Base-by-base conservation (phyloP, 2,113 vertebrate genomes). In the Pelodiscus sinensis region DNA sequence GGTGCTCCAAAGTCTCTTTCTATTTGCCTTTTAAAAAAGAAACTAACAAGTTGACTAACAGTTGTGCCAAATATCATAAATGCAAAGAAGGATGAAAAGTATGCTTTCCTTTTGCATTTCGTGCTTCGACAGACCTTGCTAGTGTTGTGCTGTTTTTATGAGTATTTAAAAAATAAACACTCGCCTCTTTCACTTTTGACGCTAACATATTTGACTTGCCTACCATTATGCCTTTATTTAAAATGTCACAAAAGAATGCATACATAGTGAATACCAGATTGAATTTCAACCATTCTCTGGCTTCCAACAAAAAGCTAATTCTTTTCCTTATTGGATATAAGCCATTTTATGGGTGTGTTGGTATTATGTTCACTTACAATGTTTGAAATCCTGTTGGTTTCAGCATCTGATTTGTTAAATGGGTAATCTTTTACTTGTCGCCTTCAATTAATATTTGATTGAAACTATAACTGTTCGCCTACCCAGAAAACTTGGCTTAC, bases 341-440 rank as follows among this genome's bases (percentile, higher is more conserved):
- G 91, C 95, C 29, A 93, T 85, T 96, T 94, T 4, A 88, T 95
- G 86, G 86, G 85, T 89, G 77, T 84, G 77, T 90, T 93, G 92
- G 87, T 87, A 90, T 84, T 93, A 85, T 88, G 55, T 12, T 92
- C 2, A 79, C 58, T 77, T 80, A n/a, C n/a, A 14, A 12, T 84
- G 27, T 62, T 94, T 54, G 4, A 81, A 75, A 81, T 57, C 4
- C 75, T 68, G 9, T 1, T 65, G 85, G 81, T 84, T 92, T 10
- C 85, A 92, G 81, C 7, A 81, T 50, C 14, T 52, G n/a, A 54
- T 92, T 89, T 9, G 82, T 57, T 68, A 85, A 65, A 25, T 86
- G 89, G 38, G 73, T 84, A 75, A 81, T 18, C 38, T 18, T 79
- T n/a, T 60, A n/a, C 3, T 52, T 14, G 13, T 50, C 3, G 8